Base-by-base conservation (phyloP, 2,797 vertebrate species). In the Chrosomus eos region DNA sequence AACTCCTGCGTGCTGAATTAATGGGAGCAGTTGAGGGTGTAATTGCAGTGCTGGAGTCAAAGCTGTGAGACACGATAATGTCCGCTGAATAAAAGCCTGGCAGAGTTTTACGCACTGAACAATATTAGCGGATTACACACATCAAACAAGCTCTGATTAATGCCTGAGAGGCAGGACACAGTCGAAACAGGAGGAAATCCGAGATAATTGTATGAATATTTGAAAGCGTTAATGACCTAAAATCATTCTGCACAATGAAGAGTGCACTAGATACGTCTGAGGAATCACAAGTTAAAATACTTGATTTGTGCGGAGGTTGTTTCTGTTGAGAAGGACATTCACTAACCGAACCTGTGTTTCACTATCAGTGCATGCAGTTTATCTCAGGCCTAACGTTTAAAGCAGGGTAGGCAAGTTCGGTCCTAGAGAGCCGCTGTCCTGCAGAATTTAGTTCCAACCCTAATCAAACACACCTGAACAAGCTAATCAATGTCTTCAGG, bases 61-160 rank as follows among this genome's bases (percentile, higher is more conserved):
- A 94, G 94, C 94, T 95, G 95, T 91, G 94, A 92, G 92, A 91
- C 92, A 91, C 94, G 94, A 95, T 95, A 95, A 95, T 94, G 92
- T 93, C 93, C 89, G 88, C 90, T 90, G 91, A 92, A 90, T 91
- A 90, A 87, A 88, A 87, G 87, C 91, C 91, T 93, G 93, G 91
- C 93, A 94, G 90, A 91, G 93, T 90, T 88, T 88, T 91, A 89
- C 89, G 60, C 75, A 85, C 84, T 81, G 86, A 89, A 91, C 88
- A 91, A 92, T 51, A 77, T 78, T 75, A 93, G 70, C 91, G 87
- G 92, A 94, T 90, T 93, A 91, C 84, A 81, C 88, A 84, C 84
- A 91, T 88, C 87, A 89, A 90, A 92, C 83, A 82, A 71, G 64
- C 71, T 66, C 53, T 86, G 75, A 72, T 83, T 83, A 83, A 83